Evolutionary conservation across 2,113 vertebrate genomes (phyloP).

Genomic region (Chamaetylas fuelleborni): DNA sequence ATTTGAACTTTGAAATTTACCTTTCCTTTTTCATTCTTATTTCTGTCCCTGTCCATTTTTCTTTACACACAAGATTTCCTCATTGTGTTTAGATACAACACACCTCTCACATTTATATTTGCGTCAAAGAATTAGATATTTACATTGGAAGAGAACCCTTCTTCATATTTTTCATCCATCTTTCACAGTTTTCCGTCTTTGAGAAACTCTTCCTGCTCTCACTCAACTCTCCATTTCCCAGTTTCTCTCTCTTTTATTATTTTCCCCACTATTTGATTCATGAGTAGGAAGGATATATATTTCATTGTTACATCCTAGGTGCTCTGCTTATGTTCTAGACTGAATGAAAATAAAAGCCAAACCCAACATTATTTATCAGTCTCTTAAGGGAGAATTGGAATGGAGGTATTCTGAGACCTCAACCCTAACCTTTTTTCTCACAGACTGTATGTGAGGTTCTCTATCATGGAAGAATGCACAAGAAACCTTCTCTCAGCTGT

Average conservation of each 20-base stretch:
- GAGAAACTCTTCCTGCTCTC: not conserved
- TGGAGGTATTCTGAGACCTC: not conserved
- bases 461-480: not conserved
- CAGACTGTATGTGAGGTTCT: not conserved
- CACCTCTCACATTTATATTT: not conserved
- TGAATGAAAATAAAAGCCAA: not conserved
- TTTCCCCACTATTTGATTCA: not conserved
- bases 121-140: not conserved
- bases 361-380: not conserved
- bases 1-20: not conserved
- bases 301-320: not conserved
- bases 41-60: not conserved
- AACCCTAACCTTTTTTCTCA: not conserved
- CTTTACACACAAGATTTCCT: not conserved
- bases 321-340: not conserved
- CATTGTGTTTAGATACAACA: not conserved
- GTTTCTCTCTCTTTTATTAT: not conserved
- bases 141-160: not conserved
- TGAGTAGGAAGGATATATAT: not conserved
- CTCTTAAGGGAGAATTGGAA: not conserved
- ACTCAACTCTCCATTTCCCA: not conserved
- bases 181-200: not conserved
- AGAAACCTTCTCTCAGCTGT: constrained; percentile 12
- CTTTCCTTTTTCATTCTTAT: not conserved
- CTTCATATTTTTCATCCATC: not conserved